Evolutionary conservation across 2,888 invertebrate genomes (phyloP).

Genomic region (Monopis laevigella): DNA sequence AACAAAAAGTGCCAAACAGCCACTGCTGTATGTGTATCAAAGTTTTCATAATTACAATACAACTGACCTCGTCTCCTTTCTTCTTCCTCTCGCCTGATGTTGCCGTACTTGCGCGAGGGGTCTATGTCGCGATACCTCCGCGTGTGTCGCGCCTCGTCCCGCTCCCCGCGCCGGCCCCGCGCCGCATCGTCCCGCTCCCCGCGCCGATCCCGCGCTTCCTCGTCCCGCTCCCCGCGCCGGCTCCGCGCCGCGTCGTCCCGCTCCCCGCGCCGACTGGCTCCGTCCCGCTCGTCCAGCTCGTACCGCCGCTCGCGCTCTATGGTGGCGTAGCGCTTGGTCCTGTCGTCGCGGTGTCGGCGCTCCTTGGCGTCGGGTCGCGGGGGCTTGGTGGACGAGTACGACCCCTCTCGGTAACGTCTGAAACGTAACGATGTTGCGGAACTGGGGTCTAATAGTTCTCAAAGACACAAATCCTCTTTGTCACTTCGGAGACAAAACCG

Average conservation of each 20-base stretch:
- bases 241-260: conserved; percentile 34
- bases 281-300: conserved; percentile 24
- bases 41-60: neutral
- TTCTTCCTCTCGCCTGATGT: conserved; percentile 36
- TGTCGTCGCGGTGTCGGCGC: conserved; percentile 33
- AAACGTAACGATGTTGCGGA: too few species aligned
- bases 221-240: conserved; percentile 29
- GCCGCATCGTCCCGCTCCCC: conserved; percentile 25
- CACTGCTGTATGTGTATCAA: neutral
- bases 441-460: too few species aligned
- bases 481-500: too few species aligned
- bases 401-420: conserved; percentile 61
- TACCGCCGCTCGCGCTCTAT: conserved; percentile 27
- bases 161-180: conserved; percentile 29
- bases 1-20: too few species aligned
- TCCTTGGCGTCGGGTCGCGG: conserved; percentile 49
- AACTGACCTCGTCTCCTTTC: conserved; percentile 36
- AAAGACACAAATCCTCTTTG: too few species aligned
- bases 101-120: conserved; percentile 38
- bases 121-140: conserved; percentile 47
- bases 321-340: conserved; percentile 20
- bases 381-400: conserved; percentile 50
- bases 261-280: conserved; percentile 27
- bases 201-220: conserved; percentile 23
- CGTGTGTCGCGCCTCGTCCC: conserved; percentile 29